phyloP scores from a whole-genome alignment of 1,140 invertebrate species.

The Doryteuthis pealeii region DNA sequence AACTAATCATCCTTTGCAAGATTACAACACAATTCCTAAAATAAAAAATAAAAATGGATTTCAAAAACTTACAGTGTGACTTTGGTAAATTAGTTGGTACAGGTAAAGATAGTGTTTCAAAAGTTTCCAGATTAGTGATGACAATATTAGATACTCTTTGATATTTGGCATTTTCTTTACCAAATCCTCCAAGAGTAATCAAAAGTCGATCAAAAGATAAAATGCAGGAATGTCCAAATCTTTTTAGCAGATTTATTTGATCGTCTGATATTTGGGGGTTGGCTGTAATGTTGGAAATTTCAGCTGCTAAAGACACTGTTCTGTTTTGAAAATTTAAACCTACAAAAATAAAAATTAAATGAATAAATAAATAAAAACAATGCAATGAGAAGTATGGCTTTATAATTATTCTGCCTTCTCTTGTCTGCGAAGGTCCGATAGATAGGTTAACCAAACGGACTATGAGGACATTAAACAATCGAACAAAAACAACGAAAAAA shows the following conservation, averaged over 20 bases:
- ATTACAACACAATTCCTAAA: too few species aligned
- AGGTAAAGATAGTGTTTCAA: conserved; percentile 20
- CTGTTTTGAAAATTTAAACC: neutral
- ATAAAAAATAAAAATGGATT: too few species aligned
- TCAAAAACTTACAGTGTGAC: too few species aligned
- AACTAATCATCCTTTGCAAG: too few species aligned
- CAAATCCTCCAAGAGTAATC: conserved; percentile 56
- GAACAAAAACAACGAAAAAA: too few species aligned
- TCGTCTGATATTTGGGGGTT: neutral
- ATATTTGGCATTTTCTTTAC: conserved; percentile 50
- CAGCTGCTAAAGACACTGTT: neutral
- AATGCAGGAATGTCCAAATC: conserved; percentile 49
- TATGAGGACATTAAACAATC: too few species aligned
- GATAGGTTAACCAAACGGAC: too few species aligned
- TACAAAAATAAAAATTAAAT: neutral
- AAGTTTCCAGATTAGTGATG: conserved; percentile 32
- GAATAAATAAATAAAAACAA: neutral
- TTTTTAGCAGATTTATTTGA: conserved; percentile 18
- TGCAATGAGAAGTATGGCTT: neutral
- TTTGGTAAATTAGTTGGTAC: too few species aligned
- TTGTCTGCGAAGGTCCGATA: too few species aligned
- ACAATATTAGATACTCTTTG: conserved; percentile 44
- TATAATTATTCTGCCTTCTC: too few species aligned
- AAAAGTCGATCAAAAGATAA: conserved; percentile 24
- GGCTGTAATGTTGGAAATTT: neutral